Evolutionary conservation across 2,113 vertebrate species (phyloP), one percentile per base, ranked within the genome.

Genomic region (Mola mola): DNA sequence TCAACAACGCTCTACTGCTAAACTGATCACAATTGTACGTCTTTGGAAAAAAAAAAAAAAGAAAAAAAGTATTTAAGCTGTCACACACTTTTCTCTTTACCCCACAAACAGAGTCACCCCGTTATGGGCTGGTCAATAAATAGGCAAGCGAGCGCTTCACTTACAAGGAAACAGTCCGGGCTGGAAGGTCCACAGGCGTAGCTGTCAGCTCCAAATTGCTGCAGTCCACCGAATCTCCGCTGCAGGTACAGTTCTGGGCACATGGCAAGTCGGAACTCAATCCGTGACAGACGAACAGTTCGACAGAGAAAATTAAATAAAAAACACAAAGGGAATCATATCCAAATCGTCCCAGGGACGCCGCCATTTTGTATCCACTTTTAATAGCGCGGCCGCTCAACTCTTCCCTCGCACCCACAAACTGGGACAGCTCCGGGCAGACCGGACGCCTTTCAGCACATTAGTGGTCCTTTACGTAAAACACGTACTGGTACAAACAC

Each of bases 291-390:
- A 42, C 13, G 0, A 85, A 52, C 58, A 91, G 76, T 81, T 77
- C 61, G 52, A 92, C 10, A 38, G 83, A 72, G 24, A 89, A 70
- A 63, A 91, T 69, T 52, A 89, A 80, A 69, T 88, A 89, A 73
- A 91, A 85, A 48, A 87, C 55, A 82, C 50, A 79, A 51, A 63
- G 66, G 63, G 59, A 87, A 69, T 83, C 70, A 56, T 71, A 88
- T 89, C 93, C 89, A 75, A 85, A 82, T 68, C 80, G 88, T 90
- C 92, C 90, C 88, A 72, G 75, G 69, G 90, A 80, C 87, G 92
- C 93, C 92, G 95, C 95, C 96, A 98, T 98, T 94, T 95, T 96
- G 94, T 95, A 93, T 93, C 94, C 91, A 91, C 89, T 70, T 87
- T 85, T 82, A 88, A 81, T 76, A 87, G 85, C 70, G 86, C 88